These are phyloP conservation scores for Drosophila insularis DNA, from an alignment of 1,140 invertebrate species.

Conservation along the genomic window DNA sequence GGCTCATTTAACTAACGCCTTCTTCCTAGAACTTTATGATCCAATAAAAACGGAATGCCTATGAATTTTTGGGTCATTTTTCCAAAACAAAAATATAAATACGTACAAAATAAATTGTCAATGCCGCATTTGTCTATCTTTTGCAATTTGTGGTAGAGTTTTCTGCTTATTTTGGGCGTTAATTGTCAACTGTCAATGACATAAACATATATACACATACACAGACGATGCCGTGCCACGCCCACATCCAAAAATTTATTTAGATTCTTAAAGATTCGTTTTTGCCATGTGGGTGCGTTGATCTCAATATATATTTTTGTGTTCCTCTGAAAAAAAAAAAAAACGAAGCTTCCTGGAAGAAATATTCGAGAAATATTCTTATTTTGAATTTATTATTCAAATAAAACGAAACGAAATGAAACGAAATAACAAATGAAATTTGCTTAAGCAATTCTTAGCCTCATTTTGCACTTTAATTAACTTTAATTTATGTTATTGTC, in stretches of 20 bases:
- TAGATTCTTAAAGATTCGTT: slow-evolving; percentile 20
- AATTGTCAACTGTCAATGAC: slow-evolving; percentile 65
- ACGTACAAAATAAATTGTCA: background rate
- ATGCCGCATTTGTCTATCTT: slow-evolving; percentile 14
- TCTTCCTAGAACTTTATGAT: slow-evolving; percentile 65
- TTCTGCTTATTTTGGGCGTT: slow-evolving; percentile 54
- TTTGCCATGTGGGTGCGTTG: slow-evolving; percentile 67
- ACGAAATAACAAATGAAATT: slow-evolving; percentile 46
- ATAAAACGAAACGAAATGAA: slow-evolving; percentile 1
- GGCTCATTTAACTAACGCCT: slow-evolving; percentile 52
- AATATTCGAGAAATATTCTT: slow-evolving; percentile 6
- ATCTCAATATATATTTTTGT: slow-evolving; percentile 49
- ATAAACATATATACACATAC: slow-evolving; percentile 47
- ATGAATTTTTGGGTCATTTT: slow-evolving; percentile 45
- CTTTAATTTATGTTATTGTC: slow-evolving; percentile 66
- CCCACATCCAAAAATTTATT: slow-evolving; percentile 20
- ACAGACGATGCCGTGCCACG: slow-evolving; percentile 44
- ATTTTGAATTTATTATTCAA: slow-evolving; percentile 3
- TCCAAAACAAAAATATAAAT: slow-evolving; percentile 29
- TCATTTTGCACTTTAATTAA: slow-evolving; percentile 57
- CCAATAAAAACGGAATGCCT: slow-evolving; percentile 65
- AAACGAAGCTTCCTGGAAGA: slow-evolving; percentile 66
- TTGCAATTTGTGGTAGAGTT: slow-evolving; percentile 13
- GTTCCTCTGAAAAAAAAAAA: slow-evolving; percentile 55
- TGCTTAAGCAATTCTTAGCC: slow-evolving; percentile 59